phyloP scores from a whole-genome alignment of 53 echinoderm and acorn worm genomes.

The Luidia sarsii region DNA sequence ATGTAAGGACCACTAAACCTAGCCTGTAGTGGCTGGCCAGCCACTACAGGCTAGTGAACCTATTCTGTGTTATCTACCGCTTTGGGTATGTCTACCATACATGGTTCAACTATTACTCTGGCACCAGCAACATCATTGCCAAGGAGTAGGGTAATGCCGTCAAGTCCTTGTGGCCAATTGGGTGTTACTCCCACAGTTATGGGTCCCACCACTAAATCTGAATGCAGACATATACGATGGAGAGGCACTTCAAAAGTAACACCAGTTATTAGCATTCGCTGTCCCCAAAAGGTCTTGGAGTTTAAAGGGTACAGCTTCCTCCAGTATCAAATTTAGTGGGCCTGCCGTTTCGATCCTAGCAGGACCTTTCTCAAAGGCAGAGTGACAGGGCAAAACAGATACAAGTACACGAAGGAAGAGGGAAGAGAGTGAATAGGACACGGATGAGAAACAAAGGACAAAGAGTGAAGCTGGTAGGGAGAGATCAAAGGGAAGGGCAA shows the following conservation, averaged over 20 bases:
- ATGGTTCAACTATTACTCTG: constrained; percentile 60
- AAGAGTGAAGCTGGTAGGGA: too few species aligned
- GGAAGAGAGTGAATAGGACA: too few species aligned
- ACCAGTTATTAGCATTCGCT: constrained; percentile 13
- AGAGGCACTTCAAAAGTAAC: constrained; percentile 33
- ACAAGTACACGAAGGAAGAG: too few species aligned
- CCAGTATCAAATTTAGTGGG: constrained; percentile 25
- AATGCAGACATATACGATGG: constrained; percentile 20
- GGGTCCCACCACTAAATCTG: constrained; percentile 47
- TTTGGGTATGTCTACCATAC: constrained; percentile 57
- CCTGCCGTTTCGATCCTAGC: constrained; percentile 46
- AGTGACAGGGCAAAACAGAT: too few species aligned
- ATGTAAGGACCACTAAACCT: constrained; percentile 54
- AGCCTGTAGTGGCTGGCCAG: constrained; percentile 51
- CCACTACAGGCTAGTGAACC: constrained; percentile 47
- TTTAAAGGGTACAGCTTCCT: constrained; percentile 40
- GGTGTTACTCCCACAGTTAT: constrained; percentile 54
- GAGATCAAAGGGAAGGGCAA: too few species aligned
- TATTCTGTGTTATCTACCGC: constrained; percentile 30
- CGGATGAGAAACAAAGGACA: too few species aligned
- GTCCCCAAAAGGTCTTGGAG: constrained; percentile 35
- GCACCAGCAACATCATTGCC: constrained; percentile 53
- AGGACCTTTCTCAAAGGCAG: too few species aligned
- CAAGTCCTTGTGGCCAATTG: constrained; percentile 57
- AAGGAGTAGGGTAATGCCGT: constrained; percentile 66